Base-by-base conservation (phyloP, 2,113 vertebrate species). In the Setophaga coronata region DNA sequence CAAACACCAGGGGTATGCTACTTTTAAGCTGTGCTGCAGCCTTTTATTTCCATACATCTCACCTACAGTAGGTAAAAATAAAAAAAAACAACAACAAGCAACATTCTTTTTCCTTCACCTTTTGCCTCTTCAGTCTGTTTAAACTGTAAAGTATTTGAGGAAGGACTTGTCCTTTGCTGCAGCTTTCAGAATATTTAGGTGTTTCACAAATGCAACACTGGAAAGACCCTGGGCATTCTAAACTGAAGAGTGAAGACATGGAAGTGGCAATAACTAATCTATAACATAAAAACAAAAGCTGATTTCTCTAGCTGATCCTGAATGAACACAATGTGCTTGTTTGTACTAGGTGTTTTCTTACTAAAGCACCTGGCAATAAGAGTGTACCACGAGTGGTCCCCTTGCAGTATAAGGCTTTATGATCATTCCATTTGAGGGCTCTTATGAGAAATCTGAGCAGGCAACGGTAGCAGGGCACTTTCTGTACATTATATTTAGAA, bases 1-100 rank as follows among this genome's bases (percentile, higher is more conserved):
- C 5, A 21, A 17, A n/a, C 0, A 1, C 17, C 53, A 76, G 36
- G 56, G 12, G 19, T 36, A 43, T 0, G 0, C 26, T 6, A 36
- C 25, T 50, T 76, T 34, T 36, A 34, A 84, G 40, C 33, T 78
- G 14, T 50, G 48, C 24, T 50, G 14, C 48, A 50, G 48, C 48
- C n/a, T 87, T 89, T 67, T n/a, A 66, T 61, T 74, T 87, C 18
- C 13, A 54, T 36, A 33, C 7, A 11, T 65, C 58, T 77, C 33
- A 64, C 12, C 21, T 84, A 56, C 18, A 33, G 36, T 1, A 78
- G 14, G 33, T 6, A 25, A 36, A 45, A 47, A 24, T 3, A 25
- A 28, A 42, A 28, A 42, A 42, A 10, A 34, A 15, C 3, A 19
- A 18, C 28, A 69, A 65, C 28, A 48, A 42, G 10, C 17, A 45